phyloP scores from a whole-genome alignment of 2,888 invertebrate species.

The Plebejus argus region DNA sequence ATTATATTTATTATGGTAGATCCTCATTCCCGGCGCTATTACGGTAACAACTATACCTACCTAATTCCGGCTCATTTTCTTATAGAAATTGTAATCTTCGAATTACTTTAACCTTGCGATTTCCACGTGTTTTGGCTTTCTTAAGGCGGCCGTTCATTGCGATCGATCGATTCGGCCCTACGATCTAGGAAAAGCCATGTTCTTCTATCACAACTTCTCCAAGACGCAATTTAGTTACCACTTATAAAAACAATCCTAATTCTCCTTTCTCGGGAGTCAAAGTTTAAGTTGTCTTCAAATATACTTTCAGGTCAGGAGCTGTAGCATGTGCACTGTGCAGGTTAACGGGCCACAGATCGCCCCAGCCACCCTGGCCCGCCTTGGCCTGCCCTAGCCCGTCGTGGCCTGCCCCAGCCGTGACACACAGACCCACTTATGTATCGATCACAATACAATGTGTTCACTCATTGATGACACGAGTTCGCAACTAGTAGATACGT shows the following conservation, averaged over 20 bases:
- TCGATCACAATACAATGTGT: not conserved
- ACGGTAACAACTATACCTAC: not conserved
- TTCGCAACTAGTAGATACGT: not conserved
- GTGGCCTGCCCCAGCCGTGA: not conserved
- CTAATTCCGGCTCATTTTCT: slow-evolving; percentile 9
- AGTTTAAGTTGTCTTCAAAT: no score
- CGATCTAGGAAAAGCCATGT: no score
- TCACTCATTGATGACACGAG: not conserved
- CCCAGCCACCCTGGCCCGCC: no score
- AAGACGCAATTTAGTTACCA: no score
- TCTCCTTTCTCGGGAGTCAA: no score
- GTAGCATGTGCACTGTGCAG: no score
- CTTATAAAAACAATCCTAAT: no score
- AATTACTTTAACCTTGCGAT: not conserved
- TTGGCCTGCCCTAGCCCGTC: not conserved
- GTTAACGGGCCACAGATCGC: no score
- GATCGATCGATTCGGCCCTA: no score
- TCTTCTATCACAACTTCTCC: no score
- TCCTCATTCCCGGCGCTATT: slow-evolving; percentile 13
- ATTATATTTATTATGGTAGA: not conserved
- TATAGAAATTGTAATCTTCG: not conserved
- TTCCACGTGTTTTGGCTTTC: not conserved
- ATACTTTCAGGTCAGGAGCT: no score
- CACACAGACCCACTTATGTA: not conserved
- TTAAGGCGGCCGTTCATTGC: not conserved